phyloP scores from a whole-genome alignment of 2,888 invertebrate species.

The Charanyca ferruginea region DNA sequence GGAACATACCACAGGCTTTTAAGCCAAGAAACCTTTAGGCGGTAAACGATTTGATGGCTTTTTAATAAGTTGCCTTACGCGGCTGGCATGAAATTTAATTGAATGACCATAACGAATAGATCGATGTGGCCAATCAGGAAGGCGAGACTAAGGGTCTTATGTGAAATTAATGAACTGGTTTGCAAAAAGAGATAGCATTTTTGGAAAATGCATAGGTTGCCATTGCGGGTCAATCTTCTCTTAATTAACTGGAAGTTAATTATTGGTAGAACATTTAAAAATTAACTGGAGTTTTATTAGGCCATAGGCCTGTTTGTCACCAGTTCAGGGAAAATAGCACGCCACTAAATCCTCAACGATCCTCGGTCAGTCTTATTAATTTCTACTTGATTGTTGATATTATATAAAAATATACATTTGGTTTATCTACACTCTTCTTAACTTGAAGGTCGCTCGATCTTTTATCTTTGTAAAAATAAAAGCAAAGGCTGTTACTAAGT shows the following conservation, averaged over 20 bases:
- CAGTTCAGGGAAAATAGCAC: not conserved
- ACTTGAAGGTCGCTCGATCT: slow-evolving; percentile 26
- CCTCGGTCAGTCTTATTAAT: not conserved
- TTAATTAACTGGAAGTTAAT: not conserved
- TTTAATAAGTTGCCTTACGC: slow-evolving; percentile 76
- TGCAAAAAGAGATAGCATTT: not conserved
- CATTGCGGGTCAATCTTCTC: not conserved
- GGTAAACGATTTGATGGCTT: slow-evolving; percentile 74
- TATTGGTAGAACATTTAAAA: not conserved
- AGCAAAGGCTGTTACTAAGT: slow-evolving; percentile 35
- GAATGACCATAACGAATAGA: slow-evolving; percentile 67
- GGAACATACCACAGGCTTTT: slow-evolving; percentile 56
- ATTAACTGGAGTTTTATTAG: no score
- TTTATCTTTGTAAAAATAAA: slow-evolving; percentile 49
- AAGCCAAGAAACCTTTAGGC: slow-evolving; percentile 70
- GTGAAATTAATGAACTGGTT: slow-evolving; percentile 24
- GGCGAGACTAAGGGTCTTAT: slow-evolving; percentile 37
- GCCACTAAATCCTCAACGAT: not conserved
- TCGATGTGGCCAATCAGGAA: slow-evolving; percentile 51
- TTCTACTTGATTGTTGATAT: not conserved
- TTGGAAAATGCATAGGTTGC: not conserved
- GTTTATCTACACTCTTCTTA: slow-evolving; percentile 27
- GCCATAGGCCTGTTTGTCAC: no score
- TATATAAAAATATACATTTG: slow-evolving; percentile 3
- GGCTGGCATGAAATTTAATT: slow-evolving; percentile 72